Base-by-base conservation (phyloP, 2,797 vertebrate species). In the Somateria mollissima region DNA sequence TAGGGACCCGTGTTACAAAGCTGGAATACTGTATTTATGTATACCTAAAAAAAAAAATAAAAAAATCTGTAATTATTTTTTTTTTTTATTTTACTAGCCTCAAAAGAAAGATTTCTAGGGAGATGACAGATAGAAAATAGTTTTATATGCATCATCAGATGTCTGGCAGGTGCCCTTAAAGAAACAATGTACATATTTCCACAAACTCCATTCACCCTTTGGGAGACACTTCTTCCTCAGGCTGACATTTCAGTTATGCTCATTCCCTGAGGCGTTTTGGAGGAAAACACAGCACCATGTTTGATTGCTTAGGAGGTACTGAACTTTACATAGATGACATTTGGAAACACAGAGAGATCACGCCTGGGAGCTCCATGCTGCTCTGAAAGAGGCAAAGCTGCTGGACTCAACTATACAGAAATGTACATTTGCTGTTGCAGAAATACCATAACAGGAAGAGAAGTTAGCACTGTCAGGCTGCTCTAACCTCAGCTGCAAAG, bases 281-380 rank as follows among this genome's bases (percentile, higher is more conserved):
- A 82, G 60, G 39, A 92, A 95, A 95, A 94, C 74, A 90, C 56
- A 77, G 65, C 47, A 90, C 79, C 1, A 0, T 37, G 37, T 77
- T 89, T 90, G 74, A 90, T 92, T 90, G 61, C 86, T 91, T 53
- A 90, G 74, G 61, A 87, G 72, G 67, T 84, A 70, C 77, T 95
- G 92, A 96, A 92, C 93, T 96, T 96, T 89, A 89, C 94, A 89
- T 3, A 84, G 86, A 58, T 89, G 93, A 66, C 75, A 92, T 87
- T 95, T 92, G 39, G 75, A 93, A 94, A 84, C 70, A 95, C 22
- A 70, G 56, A 87, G 62, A 79, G 53, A 69, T 84, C 86, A 77
- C 1, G 0, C 71, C 60, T 93, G 77, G 96, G 74, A 95, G 80
- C 61, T 90, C 57, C 47, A 56, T 30, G 19, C 53, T 82, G 84